Base-by-base conservation (phyloP, 2,888 invertebrate species). In the Temnothorax unifasciatus region DNA sequence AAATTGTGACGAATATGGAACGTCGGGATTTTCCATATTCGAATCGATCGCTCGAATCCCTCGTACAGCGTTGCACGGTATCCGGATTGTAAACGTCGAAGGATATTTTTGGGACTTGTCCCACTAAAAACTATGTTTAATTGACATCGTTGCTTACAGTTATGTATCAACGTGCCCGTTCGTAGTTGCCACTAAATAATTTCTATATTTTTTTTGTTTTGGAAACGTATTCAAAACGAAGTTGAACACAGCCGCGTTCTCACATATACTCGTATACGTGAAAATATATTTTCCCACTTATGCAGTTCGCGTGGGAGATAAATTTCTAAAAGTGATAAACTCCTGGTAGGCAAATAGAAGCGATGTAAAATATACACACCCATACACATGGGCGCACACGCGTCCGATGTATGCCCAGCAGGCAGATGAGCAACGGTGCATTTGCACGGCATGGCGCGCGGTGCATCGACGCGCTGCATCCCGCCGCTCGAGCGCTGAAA, bases 401-500 rank as follows among this genome's bases (percentile, higher is more conserved):
- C 21, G 74, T 47, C 47, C 63, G 47, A 76, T 74, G 38, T 38
- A 81, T 71, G 73, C 59, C 79, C 57, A 71, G 79, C 79, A 81
- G 79, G 79, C 71, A 81, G 71, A 34, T 47, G 50, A 41, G 79
- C 57, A 68, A 77, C 69, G 83, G 47, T 87, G 89, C 89, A 89
- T 89, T 88, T 86, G 79, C 87, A 85, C 82, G 41, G 76, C 38
- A 74, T 41, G 9, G 2, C n/a, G 75, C n/a, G n/a, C 52, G 87
- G 81, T 83, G 87, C 87, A 88, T 85, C 81, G 86, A 71, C 79
- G 83, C 79, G 83, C 66, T 59, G 81, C 82, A 87, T 87, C 64
- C 52, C 59, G 84, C 21, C 44, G 63, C 44, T 50, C 83, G 76
- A 83, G 84, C 88, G 88, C 88, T 87, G 83, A 87, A 89, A 90